Evolutionary conservation across 2,797 vertebrate genomes (phyloP).

Genomic region (Amblyopsis hoosieri): DNA sequence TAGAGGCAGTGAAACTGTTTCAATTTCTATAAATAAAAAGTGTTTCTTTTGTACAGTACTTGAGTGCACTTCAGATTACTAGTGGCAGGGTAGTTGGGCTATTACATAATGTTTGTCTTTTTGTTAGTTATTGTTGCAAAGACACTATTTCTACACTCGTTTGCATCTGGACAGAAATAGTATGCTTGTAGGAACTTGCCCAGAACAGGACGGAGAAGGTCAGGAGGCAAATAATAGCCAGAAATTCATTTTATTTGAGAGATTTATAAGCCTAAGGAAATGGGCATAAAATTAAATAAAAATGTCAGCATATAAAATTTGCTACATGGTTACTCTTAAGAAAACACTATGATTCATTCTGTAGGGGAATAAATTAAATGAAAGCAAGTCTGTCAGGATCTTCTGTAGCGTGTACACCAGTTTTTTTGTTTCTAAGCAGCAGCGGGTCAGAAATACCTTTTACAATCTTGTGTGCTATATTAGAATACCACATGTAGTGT

Average conservation of each 20-base stretch:
- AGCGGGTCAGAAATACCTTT: no score
- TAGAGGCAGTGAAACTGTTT: no score
- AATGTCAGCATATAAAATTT: not conserved
- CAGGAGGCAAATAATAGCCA: not conserved
- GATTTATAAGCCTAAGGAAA: not conserved
- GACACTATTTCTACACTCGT: not conserved
- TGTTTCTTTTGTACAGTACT: not conserved
- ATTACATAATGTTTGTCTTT: conserved; percentile 4
- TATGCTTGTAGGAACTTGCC: not conserved
- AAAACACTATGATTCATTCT: not conserved
- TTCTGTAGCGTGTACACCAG: no score
- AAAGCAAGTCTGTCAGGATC: no score
- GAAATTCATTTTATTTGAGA: not conserved
- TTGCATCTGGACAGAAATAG: not conserved
- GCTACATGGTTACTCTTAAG: not conserved
- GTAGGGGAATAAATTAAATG: not conserved
- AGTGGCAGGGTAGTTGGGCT: not conserved
- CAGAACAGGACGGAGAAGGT: not conserved
- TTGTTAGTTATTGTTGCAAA: not conserved
- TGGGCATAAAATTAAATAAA: not conserved
- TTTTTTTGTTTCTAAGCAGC: no score
- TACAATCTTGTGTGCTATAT: no score
- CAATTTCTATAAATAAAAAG: no score
- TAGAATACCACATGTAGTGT: no score
- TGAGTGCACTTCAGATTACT: conserved; percentile 4